phyloP scores from a whole-genome alignment of 2,797 vertebrate genomes.

The Leuciscus waleckii region DNA sequence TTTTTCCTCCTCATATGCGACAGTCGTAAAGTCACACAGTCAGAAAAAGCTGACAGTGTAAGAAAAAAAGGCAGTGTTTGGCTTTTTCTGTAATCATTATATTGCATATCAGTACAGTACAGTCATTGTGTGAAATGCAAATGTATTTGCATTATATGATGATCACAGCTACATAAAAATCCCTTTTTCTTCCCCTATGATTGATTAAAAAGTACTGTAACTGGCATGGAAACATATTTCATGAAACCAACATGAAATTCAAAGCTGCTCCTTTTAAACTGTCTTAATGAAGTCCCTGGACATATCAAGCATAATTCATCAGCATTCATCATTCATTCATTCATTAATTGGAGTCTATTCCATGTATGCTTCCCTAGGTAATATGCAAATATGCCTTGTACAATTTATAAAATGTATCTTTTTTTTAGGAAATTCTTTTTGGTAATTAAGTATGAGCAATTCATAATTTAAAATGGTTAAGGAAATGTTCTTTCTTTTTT shows the following conservation, averaged over 20 bases:
- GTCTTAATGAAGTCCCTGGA: neutral
- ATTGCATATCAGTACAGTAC: conserved; percentile 18
- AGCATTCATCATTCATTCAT: neutral
- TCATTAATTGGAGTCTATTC: neutral
- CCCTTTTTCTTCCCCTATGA: neutral
- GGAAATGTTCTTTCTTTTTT: neutral
- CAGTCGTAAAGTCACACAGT: conserved; percentile 50
- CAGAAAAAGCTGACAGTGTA: conserved; percentile 49
- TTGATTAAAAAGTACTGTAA: conserved; percentile 8
- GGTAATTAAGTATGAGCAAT: neutral
- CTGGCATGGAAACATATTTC: neutral
- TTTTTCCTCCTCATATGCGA: conserved; percentile 45
- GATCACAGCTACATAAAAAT: conserved; percentile 10
- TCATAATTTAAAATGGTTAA: neutral
- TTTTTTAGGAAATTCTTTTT: neutral
- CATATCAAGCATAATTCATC: neutral
- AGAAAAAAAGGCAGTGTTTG: conserved; percentile 46
- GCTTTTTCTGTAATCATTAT: conserved; percentile 35
- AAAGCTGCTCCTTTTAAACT: neutral
- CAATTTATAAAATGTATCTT: neutral
- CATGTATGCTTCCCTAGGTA: neutral
- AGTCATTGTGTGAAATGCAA: neutral
- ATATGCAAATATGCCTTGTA: neutral
- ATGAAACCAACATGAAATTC: conserved; percentile 7
- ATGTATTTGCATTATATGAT: neutral